These are phyloP conservation scores for Recurvirostra avosetta DNA, from an alignment of 2,113 vertebrate species.

Conservation along the genomic window DNA sequence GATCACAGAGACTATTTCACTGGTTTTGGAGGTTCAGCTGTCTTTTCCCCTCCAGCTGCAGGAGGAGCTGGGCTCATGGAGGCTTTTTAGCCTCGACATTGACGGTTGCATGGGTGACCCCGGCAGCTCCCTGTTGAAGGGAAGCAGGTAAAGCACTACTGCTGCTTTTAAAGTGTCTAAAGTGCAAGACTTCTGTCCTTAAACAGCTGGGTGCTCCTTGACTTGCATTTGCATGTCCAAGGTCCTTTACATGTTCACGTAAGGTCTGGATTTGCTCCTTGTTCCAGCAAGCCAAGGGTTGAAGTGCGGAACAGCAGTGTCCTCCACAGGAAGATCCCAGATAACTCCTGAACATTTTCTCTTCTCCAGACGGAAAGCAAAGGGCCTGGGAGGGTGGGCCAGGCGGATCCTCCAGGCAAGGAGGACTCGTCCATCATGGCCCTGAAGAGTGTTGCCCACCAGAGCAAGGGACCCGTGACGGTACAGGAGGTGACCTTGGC, in stretches of 20 bases:
- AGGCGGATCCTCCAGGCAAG: neutral
- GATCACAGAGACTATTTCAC: neutral
- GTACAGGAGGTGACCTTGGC: neutral
- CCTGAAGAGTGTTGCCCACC: too few species aligned
- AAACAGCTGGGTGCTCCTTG: neutral
- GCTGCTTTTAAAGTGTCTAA: neutral
- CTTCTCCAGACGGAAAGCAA: neutral
- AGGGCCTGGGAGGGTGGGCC: neutral
- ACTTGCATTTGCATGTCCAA: neutral
- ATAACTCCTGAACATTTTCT: too few species aligned
- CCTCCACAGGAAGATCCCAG: neutral
- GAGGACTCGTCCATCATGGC: neutral
- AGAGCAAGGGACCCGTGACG: neutral
- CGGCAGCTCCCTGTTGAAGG: too few species aligned
- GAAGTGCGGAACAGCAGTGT: neutral
- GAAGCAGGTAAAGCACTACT: too few species aligned
- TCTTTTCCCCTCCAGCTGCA: neutral
- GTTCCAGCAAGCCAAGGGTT: neutral
- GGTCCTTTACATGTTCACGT: neutral
- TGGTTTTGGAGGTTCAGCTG: neutral
- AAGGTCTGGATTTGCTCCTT: neutral
- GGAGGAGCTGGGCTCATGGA: neutral
- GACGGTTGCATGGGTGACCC: neutral
- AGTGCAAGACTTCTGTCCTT: neutral
- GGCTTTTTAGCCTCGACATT: neutral